These are phyloP conservation scores for Strongylocentrotus purpuratus DNA, from an alignment of 35 echinoderm and acorn worm species.

Conservation along the genomic window DNA sequence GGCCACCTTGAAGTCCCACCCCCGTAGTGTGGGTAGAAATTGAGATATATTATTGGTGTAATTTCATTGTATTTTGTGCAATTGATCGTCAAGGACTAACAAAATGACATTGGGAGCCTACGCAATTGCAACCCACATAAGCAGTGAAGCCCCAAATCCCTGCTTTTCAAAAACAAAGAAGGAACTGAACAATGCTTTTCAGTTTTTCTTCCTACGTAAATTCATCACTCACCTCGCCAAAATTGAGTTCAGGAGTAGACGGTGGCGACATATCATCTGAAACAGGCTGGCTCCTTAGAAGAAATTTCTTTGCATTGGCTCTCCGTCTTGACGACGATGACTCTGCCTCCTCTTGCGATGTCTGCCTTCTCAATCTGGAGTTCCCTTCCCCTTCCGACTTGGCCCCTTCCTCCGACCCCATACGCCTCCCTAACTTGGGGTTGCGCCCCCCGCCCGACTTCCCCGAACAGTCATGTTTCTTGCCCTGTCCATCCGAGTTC, in stretches of 20 bases:
- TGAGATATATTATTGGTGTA: not conserved
- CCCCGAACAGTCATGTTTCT: conserved; percentile 70
- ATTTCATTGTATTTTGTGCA: not conserved
- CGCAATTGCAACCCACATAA: not conserved
- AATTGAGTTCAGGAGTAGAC: conserved; percentile 69
- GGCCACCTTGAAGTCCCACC: not conserved
- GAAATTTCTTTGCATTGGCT: conserved; percentile 69
- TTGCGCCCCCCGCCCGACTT: conserved; percentile 42
- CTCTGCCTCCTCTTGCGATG: conserved; percentile 80
- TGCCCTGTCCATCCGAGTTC: conserved; percentile 50
- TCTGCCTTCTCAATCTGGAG: conserved; percentile 70
- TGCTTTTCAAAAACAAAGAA: not conserved
- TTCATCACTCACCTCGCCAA: conserved; percentile 28
- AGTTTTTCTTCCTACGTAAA: not conserved
- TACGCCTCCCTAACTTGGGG: conserved; percentile 60
- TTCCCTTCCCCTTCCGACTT: conserved; percentile 55
- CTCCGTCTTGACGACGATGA: conserved; percentile 55
- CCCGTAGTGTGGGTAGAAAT: not conserved
- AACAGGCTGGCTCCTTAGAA: conserved; percentile 70
- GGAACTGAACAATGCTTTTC: not conserved
- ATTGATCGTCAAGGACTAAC: not conserved
- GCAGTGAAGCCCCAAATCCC: not conserved
- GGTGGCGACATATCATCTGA: conserved; percentile 89
- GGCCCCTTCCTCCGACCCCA: conserved; percentile 54
- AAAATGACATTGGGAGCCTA: not conserved